Evolutionary conservation across 1,140 invertebrate species (phyloP).

Genomic region (Conus betulinus): DNA sequence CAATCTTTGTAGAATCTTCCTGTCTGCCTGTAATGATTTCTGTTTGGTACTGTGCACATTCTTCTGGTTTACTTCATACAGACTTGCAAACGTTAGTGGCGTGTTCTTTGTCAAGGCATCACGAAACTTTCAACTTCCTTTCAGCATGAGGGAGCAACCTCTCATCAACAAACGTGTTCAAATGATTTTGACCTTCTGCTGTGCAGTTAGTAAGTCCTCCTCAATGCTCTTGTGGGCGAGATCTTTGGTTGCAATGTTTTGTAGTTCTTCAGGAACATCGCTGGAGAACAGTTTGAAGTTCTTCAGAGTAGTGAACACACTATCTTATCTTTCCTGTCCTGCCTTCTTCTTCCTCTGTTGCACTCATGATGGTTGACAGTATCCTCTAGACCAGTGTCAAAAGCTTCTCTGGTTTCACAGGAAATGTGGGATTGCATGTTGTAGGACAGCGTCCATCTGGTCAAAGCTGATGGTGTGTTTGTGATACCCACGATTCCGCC

Average conservation of each 20-base stretch:
- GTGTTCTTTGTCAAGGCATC: background rate
- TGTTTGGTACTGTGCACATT: too few species aligned
- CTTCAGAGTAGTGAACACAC: background rate
- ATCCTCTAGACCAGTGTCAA: background rate
- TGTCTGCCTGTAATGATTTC: too few species aligned
- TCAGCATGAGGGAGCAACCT: too few species aligned
- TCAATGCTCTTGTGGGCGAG: background rate
- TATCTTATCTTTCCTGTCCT: background rate
- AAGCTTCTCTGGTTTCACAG: too few species aligned
- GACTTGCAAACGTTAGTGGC: background rate
- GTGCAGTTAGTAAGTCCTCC: background rate
- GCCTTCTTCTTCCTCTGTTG: background rate
- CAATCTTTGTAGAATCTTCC: too few species aligned
- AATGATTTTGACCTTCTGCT: background rate
- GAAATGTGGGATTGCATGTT: background rate
- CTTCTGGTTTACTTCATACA: too few species aligned
- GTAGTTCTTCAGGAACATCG: too few species aligned
- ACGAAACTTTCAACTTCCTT: background rate
- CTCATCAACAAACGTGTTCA: background rate
- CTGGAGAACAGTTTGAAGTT: too few species aligned
- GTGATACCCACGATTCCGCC: background rate
- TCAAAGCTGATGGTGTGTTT: background rate
- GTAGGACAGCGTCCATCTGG: constrained; percentile 22
- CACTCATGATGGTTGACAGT: background rate
- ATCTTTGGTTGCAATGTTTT: background rate